Base-by-base conservation (phyloP, 2,888 invertebrate species). In the Pachymerium ferrugineum region DNA sequence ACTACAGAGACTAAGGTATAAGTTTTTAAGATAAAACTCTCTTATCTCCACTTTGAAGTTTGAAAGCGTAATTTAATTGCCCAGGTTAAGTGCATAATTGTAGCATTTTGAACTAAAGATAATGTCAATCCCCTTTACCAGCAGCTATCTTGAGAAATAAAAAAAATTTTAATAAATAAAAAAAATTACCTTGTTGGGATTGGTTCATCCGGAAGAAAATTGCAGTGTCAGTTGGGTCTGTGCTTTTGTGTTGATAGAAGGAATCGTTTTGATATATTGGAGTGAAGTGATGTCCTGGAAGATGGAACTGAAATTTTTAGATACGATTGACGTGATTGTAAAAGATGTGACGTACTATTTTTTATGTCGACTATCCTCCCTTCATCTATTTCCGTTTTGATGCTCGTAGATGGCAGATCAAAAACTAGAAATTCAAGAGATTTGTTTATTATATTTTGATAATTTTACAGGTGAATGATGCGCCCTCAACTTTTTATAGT, bases 11-110 rank as follows among this genome's bases (percentile, higher is more conserved):
- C 54, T 22, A 25, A 54, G 54, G 54, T 54, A 54, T 25, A 54
- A 62, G 1, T 62, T 62, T 38, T 62, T n/a, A 28, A 62, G 62
- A 62, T 62, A 62, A 62, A 62, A 62, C 62, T 62, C n/a, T n/a
- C n/a, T 62, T 62, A 62, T 62, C 62, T 62, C 6, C n/a, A 5
- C 28, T 10, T 62, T 54, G 25, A 10, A 62, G 28, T 2, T 62
- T 62, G 28, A 22, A 12, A 10, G 42, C n/a, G n/a, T 42, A 38
- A 6, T 16, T 38, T 38, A 38, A 38, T 38, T 38, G 38, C 38
- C 16, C 14, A 12, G 38, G 38, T 54, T 54, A 54, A 62, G 25
- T 28, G 62, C 62, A 62, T 22, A 62, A 62, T 25, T 25, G 12
- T 4, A 4, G 14, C 62, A 3, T 38, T 38, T 38, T 38, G n/a